These are phyloP conservation scores for Toxostoma redivivum DNA, from an alignment of 2,113 vertebrate species.

Conservation along the genomic window DNA sequence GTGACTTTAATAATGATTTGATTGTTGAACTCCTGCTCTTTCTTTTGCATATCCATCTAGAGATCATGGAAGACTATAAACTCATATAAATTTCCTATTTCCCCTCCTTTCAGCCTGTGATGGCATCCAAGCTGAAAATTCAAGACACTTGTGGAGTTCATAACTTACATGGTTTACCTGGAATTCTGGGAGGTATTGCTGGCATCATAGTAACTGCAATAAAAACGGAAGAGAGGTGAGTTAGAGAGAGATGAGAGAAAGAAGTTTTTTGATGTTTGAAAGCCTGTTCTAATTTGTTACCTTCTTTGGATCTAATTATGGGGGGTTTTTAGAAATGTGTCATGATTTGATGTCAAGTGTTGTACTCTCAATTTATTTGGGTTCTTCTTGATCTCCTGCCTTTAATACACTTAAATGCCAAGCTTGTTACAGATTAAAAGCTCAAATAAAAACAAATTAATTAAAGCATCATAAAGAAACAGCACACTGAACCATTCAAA, in stretches of 20 bases:
- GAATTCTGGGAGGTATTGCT: slow-evolving; percentile 86
- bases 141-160: slow-evolving; percentile 96
- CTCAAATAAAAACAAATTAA: not conserved
- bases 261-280: not conserved
- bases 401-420: not conserved
- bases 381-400: not conserved
- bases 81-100: not conserved
- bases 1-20: not conserved
- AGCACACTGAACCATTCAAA: not conserved
- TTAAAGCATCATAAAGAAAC: not conserved
- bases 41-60: not conserved
- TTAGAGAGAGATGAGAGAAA: not conserved
- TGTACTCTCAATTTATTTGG: not conserved
- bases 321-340: too few species aligned
- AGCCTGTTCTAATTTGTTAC: not conserved
- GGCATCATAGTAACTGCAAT: slow-evolving; percentile 78
- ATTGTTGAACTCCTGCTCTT: not conserved
- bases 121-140: slow-evolving; percentile 83
- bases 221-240: slow-evolving; percentile 56
- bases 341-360: not conserved
- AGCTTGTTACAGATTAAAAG: not conserved
- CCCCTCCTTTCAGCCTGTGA: slow-evolving; percentile 78
- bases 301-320: not conserved
- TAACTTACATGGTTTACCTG: slow-evolving; percentile 95
- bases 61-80: not conserved